phyloP scores from a whole-genome alignment of 2,888 invertebrate genomes.

The Electrophaes corylata region DNA sequence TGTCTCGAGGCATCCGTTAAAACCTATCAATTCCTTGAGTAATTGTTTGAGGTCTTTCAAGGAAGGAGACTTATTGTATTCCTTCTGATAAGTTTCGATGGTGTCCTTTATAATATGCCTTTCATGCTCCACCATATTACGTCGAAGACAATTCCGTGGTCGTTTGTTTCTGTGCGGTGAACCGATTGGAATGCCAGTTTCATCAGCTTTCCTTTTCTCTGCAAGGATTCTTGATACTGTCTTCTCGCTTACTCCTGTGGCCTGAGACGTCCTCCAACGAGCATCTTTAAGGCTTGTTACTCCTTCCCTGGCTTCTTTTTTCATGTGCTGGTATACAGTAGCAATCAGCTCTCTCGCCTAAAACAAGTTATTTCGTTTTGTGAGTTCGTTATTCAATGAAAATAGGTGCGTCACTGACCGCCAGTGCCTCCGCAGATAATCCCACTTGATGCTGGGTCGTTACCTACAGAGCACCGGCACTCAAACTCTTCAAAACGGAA shows the following conservation, averaged over 20 bases:
- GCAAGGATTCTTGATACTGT: slow-evolving; percentile 9
- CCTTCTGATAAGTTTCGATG: slow-evolving; percentile 2
- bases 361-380: neutral
- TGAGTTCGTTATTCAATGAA: no score
- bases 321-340: slow-evolving; percentile 15
- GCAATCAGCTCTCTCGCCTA: slow-evolving; percentile 22
- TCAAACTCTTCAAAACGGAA: no score
- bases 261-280: slow-evolving; percentile 16
- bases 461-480: no score
- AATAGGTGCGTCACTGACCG: no score
- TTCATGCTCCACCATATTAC: neutral
- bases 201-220: slow-evolving; percentile 9
- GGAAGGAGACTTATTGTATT: slow-evolving; percentile 5
- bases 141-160: slow-evolving; percentile 8
- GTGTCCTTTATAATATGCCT: slow-evolving; percentile 8
- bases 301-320: slow-evolving; percentile 15
- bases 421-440: no score
- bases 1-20: slow-evolving; percentile 14
- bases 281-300: slow-evolving; percentile 12
- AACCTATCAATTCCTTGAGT: slow-evolving; percentile 14
- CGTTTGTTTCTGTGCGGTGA: slow-evolving; percentile 16
- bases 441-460: no score
- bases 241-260: slow-evolving; percentile 19
- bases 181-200: slow-evolving; percentile 7
- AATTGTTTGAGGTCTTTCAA: slow-evolving; percentile 7